Base-by-base conservation (phyloP, 1,140 invertebrate genomes). In the Drosophila ogumai region DNA sequence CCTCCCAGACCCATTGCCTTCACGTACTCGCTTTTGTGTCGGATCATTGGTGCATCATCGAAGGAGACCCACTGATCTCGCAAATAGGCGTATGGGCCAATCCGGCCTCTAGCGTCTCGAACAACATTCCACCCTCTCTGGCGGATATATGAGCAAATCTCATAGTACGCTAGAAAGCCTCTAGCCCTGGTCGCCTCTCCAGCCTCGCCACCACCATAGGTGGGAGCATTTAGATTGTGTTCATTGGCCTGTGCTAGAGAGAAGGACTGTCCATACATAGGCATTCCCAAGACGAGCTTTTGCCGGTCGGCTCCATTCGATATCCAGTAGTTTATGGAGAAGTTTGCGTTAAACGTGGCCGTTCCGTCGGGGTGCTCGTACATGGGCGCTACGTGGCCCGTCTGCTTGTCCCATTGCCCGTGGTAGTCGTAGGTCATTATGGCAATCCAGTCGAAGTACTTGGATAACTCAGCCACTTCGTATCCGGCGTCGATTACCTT, bases 401-500 rank as follows among this genome's bases (percentile, higher is more conserved):
- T 98, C 78, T 95, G 95, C 74, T 96, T 96, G 74, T 97, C 96
- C 95, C 96, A 97, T 76, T 97, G 95, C 0, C 97, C 97, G 79
- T 98, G 97, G 90, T 95, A 98, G 81, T 98, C 97, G 79, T 98
- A 98, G 1, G 96, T 95, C 95, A 98, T 98, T 3, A 98, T 95
- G 2, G 95, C 94, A 13, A 95, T 94, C 96, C 97, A 98, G 90
- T 98, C 97, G 0, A 98, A 93, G 71, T 96, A 94, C 57, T 94
- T 93, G 0, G 95, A 94, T 1, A 98, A 72, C 0, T 94, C 91
- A 0, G 95, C 94, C 1, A 97, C 95, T 81, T 98, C 95, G 79
- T 98, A 98, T 3, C 94, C 97, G 15, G 94, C 94, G 85, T 97
- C 96, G 3, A 98, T 96, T 0, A 98, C 95, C 81, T 95, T 96